phyloP scores from a whole-genome alignment of 2,113 vertebrate species.

The Poecile atricapillus region DNA sequence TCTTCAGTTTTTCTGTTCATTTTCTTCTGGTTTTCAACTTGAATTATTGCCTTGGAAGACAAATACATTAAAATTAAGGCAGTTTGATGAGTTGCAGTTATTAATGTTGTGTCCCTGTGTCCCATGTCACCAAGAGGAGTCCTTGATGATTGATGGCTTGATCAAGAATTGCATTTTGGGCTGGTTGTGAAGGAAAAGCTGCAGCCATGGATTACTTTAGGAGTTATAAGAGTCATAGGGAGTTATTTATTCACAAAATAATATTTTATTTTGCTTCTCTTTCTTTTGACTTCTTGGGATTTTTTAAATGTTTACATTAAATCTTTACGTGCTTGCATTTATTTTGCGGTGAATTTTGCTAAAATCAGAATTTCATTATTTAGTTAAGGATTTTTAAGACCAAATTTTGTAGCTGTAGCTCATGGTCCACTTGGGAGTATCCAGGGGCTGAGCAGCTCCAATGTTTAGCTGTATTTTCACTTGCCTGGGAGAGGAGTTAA shows the following conservation, averaged over 20 bases:
- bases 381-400: not conserved
- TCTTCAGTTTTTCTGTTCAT: not conserved
- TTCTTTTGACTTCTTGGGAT: not conserved
- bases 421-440: not conserved
- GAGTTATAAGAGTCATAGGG: not conserved
- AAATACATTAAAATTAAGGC: not conserved
- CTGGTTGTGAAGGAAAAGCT: not conserved
- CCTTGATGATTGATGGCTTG: not conserved
- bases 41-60: not conserved
- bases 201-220: not conserved
- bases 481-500: not conserved
- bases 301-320: not conserved
- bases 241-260: not conserved
- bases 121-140: not conserved
- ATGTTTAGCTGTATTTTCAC: not conserved
- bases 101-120: not conserved
- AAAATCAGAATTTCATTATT: not conserved
- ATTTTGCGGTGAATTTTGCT: not conserved
- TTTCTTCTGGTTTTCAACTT: not conserved
- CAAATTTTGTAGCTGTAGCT: not conserved
- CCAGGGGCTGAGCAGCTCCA: not conserved
- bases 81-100: not conserved
- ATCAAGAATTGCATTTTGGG: not conserved
- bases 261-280: not conserved
- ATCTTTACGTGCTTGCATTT: not conserved